These are phyloP conservation scores for Cerceris ruficornis DNA, from an alignment of 2,888 invertebrate genomes.

Conservation along the genomic window DNA sequence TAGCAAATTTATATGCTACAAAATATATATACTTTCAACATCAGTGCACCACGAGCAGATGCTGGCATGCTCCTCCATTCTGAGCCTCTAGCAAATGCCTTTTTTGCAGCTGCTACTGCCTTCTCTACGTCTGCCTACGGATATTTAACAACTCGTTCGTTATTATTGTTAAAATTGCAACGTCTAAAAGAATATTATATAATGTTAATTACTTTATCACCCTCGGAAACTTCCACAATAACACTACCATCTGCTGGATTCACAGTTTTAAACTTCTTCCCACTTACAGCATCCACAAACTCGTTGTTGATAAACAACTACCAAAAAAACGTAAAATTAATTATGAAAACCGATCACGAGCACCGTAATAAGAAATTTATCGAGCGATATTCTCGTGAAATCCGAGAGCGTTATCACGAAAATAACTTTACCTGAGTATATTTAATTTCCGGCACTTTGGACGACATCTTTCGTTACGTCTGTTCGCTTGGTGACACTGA, in stretches of 20 bases:
- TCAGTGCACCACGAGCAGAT: constrained; percentile 88
- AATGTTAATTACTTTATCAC: constrained; percentile 86
- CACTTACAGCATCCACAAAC: constrained; percentile 91
- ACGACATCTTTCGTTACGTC: constrained; percentile 26
- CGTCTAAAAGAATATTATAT: neutral
- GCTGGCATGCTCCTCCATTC: constrained; percentile 93
- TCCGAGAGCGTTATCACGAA: too few species aligned
- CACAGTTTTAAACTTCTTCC: constrained; percentile 92
- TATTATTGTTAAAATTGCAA: constrained; percentile 1
- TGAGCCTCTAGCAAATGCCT: constrained; percentile 88
- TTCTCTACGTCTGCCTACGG: constrained; percentile 89
- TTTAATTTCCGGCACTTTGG: constrained; percentile 40
- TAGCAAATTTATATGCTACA: too few species aligned
- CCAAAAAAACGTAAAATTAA: constrained; percentile 62
- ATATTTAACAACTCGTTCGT: neutral
- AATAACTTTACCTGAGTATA: constrained; percentile 59
- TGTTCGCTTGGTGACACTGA: neutral
- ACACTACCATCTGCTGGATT: constrained; percentile 92
- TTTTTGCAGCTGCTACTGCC: constrained; percentile 91
- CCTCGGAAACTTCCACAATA: constrained; percentile 91
- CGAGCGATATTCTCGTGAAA: neutral
- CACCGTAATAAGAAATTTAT: too few species aligned
- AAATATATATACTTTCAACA: constrained; percentile 83
- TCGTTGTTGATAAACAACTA: constrained; percentile 92
- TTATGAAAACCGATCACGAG: too few species aligned